A percentile compares a stretch with the other conserved stretches of the same genome.
These are phyloP conservation scores for Pristionchus mayeri DNA, from an alignment of 2,888 invertebrate genomes.

Conservation along the genomic window DNA sequence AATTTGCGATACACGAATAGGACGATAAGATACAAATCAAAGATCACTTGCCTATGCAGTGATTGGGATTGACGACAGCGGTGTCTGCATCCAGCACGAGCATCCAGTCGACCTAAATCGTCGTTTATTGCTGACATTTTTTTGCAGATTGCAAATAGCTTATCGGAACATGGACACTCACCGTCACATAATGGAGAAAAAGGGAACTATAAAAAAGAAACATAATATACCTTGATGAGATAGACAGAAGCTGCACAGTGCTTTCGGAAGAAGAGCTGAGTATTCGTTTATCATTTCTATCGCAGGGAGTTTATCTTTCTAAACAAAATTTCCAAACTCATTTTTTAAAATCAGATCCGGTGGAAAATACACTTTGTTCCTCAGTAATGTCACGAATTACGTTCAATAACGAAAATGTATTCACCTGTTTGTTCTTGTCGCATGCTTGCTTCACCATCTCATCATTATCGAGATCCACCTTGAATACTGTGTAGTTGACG, in stretches of 20 bases:
- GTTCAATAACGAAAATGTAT: background rate
- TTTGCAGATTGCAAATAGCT: too few relatives aligned
- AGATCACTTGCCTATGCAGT: conserved; percentile 61
- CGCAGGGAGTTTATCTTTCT: background rate
- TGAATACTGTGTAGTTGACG: conserved; percentile 66
- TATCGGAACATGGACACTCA: too few relatives aligned
- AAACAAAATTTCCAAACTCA: background rate
- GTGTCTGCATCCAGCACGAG: conserved; percentile 75
- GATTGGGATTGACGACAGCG: conserved; percentile 72
- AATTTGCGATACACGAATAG: too few relatives aligned
- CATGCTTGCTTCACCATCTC: conserved; percentile 60
- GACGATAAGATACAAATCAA: too few relatives aligned
- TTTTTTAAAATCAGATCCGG: too few relatives aligned
- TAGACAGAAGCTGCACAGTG: conserved; percentile 74
- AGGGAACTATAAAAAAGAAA: too few relatives aligned
- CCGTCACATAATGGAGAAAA: too few relatives aligned
- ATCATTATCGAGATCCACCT: conserved; percentile 69
- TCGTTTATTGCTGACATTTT: too few relatives aligned
- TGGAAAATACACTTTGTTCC: too few relatives aligned
- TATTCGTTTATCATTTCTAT: too few relatives aligned
- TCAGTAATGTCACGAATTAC: background rate
- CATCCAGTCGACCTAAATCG: conserved; percentile 75
- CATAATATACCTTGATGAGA: conserved; percentile 65
- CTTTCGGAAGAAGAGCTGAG: conserved; percentile 73
- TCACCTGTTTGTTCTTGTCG: conserved; percentile 63